Evolutionary conservation across 2,888 invertebrate genomes (phyloP), one percentile per base, ranked within the genome.

Genomic region (Drosophila percnosoma): DNA sequence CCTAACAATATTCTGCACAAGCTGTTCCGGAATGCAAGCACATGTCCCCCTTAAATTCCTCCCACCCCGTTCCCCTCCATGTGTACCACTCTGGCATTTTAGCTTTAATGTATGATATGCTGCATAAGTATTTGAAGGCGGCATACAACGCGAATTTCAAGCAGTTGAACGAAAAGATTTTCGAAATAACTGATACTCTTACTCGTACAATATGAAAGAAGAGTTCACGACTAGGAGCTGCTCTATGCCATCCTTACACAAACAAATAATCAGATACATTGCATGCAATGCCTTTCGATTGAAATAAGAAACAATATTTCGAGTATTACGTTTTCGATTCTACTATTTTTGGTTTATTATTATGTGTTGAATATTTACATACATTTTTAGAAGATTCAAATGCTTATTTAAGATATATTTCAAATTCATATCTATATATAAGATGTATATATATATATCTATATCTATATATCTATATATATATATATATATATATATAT

Each of bases 21-120:
- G 57, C 51, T 64, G 40, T 52, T 48, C 13, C 15, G 55, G 48
- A 69, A 75, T 60, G 76, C 69, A 68, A 74, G 38, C 69, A 33
- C 54, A 13, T 24, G 45, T 8, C 13, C 13, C 15, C n/a, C 13
- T 5, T 13, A 34, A 21, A 15, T 3, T 2, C 3, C 24, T 18
- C 2, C 0, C 15, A 18, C 27, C 42, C 45, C 34, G 21, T 13
- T 15, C 45, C 45, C 4, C 21, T 15, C 8, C 6, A 13, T 34
- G n/a, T 54, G 2, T n/a, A 34, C 4, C 21, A 4, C 40, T 33
- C 27, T 34, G 31, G 38, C 48, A 38, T 33, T 34, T 34, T 48
- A 24, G 40, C 40, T 64, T 65, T 21, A 10, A 33, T 31, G 42
- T 42, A 27, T 36, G 59, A 8, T 53, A 18, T 15, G 52, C 60